A percentile compares a stretch with the other conserved stretches of the same genome.
Evolutionary conservation across 2,113 vertebrate species (phyloP).

Genomic region (Rafetus swinhoei): DNA sequence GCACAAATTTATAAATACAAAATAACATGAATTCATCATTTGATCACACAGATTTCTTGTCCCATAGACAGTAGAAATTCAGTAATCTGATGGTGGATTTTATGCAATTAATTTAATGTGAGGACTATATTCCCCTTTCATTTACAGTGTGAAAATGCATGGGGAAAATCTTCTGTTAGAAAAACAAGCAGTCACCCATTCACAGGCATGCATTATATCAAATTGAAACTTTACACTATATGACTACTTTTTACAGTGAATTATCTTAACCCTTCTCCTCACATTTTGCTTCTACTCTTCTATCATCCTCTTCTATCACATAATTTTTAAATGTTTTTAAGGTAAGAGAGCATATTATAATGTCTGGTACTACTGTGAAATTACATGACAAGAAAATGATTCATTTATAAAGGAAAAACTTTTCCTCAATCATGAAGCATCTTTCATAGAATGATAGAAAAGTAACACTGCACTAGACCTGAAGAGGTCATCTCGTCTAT

Average conservation of each 20-base stretch:
- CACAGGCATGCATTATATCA: background rate
- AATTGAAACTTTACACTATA: background rate
- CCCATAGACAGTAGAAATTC: constrained; percentile 11
- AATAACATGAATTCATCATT: background rate
- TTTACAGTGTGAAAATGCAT: background rate
- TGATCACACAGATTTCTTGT: constrained; percentile 43
- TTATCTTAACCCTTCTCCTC: background rate
- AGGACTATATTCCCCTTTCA: background rate
- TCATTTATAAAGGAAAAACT: background rate
- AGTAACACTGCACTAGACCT: background rate
- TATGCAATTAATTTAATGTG: background rate
- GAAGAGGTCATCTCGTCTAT: background rate
- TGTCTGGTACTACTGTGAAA: background rate
- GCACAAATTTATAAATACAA: constrained; percentile 36
- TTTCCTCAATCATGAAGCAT: background rate
- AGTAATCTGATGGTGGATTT: constrained; percentile 2
- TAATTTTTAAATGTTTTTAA: background rate
- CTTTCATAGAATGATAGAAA: background rate
- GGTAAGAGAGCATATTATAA: constrained; percentile 23
- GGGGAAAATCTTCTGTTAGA: background rate
- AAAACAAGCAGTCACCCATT: background rate
- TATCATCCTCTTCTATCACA: background rate
- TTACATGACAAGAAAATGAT: constrained; percentile 26
- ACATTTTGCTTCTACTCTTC: background rate
- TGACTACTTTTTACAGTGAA: background rate